A percentile compares a stretch with the other conserved stretches of the same genome.
phyloP scores from a whole-genome alignment of 2,113 vertebrate genomes.

The Theristicus caerulescens region DNA sequence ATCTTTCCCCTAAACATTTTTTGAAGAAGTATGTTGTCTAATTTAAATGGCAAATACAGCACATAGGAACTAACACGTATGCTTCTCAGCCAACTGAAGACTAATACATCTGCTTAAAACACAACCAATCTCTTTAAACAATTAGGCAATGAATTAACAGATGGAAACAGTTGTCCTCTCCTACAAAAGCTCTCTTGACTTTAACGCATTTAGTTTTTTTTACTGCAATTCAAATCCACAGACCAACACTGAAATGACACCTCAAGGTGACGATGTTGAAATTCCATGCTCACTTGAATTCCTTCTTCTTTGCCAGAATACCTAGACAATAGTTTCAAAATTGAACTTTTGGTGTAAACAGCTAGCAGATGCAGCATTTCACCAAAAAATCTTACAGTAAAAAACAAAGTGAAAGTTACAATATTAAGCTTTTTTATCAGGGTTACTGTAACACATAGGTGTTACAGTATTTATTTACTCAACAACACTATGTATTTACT shows the following conservation, averaged over 20 bases:
- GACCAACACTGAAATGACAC: not conserved
- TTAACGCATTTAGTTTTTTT: not conserved
- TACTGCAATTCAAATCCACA: not conserved
- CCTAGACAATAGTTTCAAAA: not conserved
- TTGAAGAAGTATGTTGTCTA: not conserved
- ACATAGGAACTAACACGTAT: fast-evolving
- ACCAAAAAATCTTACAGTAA: not conserved
- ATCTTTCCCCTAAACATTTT: not conserved
- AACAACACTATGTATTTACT: not conserved
- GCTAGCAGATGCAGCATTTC: not conserved
- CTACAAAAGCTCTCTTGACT: not conserved
- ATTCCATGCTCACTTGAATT: not conserved
- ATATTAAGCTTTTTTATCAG: not conserved
- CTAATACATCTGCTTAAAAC: not conserved
- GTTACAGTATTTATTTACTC: not conserved
- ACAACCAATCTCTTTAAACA: not conserved
- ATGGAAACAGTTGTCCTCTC: not conserved
- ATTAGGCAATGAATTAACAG: not conserved
- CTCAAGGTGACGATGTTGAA: not conserved
- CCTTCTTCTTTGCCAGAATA: not conserved
- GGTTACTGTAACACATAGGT: not conserved
- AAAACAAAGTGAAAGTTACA: not conserved
- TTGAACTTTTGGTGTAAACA: not conserved
- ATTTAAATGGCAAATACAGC: not conserved
- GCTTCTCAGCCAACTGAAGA: not conserved